Evolutionary conservation across 2,113 vertebrate genomes (phyloP).

Genomic region (Catharus bicknelli): DNA sequence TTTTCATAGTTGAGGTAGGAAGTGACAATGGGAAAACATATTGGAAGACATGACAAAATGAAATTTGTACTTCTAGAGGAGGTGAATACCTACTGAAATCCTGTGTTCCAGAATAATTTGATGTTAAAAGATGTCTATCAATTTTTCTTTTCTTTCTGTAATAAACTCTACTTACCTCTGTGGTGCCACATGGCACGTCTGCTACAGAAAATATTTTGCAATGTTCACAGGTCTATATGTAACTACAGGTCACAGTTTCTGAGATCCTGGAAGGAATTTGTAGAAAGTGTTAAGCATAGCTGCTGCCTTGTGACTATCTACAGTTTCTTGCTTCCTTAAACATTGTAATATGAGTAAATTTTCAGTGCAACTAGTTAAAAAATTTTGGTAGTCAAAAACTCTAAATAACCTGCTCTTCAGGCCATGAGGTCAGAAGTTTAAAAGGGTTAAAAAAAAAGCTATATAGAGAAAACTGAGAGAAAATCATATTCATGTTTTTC

Average conservation of each 20-base stretch:
- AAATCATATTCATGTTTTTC: conserved; percentile 24
- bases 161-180: neutral
- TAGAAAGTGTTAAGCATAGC: neutral
- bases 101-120: neutral
- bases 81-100: neutral
- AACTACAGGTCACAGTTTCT: neutral
- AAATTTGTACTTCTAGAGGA: neutral
- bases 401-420: neutral
- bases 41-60: neutral
- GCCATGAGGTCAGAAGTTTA: neutral
- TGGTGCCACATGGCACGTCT: neutral
- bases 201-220: neutral
- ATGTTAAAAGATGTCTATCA: neutral
- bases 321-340: neutral
- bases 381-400: neutral
- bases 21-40: neutral
- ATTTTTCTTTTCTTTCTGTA: neutral
- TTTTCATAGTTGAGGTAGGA: neutral
- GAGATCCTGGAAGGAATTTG: neutral
- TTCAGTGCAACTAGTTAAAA: neutral
- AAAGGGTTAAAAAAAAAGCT: neutral
- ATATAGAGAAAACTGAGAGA: neutral
- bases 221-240: neutral
- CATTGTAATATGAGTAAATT: neutral
- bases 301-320: neutral